Conservation (phyloP, 2,888 invertebrate species). For the Margaritifera margaritifera region DNA sequence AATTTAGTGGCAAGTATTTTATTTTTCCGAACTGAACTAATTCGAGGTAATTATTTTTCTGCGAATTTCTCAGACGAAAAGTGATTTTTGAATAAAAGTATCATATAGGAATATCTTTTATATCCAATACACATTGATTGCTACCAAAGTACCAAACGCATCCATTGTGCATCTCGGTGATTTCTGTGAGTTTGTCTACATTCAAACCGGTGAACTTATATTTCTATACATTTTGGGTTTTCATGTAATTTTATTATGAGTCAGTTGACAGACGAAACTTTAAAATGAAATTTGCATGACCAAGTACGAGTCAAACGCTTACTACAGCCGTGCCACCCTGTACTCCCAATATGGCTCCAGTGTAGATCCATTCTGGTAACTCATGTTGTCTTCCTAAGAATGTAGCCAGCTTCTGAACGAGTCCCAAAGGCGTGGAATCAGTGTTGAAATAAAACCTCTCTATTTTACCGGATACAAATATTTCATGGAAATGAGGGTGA, state of each 20-base stretch:
- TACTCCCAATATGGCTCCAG: constrained; percentile 59
- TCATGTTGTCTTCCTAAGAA: constrained; percentile 50
- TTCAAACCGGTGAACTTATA: too few species aligned
- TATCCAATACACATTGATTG: too few species aligned
- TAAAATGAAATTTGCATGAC: too few species aligned
- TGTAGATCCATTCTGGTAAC: constrained; percentile 58
- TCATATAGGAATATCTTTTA: too few species aligned
- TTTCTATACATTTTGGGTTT: too few species aligned
- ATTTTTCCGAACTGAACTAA: fast-evolving
- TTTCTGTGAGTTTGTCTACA: too few species aligned
- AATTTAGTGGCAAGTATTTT: too few species aligned
- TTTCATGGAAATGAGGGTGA: constrained; percentile 48
- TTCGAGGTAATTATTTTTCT: too few species aligned
- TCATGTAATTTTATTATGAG: not conserved
- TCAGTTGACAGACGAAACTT: not conserved
- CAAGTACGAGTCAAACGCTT: constrained; percentile 1
- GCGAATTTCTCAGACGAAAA: too few species aligned
- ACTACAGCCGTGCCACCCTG: constrained; percentile 61
- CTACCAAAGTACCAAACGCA: too few species aligned
- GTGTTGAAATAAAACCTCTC: constrained; percentile 39
- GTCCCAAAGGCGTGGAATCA: constrained; percentile 18
- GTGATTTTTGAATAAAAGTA: too few species aligned
- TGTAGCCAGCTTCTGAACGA: constrained; percentile 33
- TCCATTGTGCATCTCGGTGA: too few species aligned
- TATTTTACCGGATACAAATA: constrained; percentile 39